phyloP scores from a whole-genome alignment of 2,113 vertebrate genomes.

The Gorsachius goisagi region DNA sequence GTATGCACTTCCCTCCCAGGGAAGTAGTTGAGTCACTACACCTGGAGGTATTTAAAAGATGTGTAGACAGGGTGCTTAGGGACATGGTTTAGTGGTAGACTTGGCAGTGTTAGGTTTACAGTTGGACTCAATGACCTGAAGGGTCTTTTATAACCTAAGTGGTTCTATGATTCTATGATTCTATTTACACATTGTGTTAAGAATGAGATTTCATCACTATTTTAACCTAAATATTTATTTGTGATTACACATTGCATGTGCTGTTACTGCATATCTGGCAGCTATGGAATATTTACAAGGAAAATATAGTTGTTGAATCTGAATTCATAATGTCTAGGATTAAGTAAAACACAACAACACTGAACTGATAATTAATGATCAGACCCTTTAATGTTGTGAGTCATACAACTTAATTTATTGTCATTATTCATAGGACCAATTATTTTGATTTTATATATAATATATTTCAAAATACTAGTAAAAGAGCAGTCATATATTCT shows the following conservation, averaged over 20 bases:
- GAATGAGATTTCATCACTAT: background rate
- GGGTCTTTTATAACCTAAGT: background rate
- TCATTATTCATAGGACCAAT: background rate
- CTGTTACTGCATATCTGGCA: background rate
- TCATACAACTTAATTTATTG: background rate
- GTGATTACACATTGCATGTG: background rate
- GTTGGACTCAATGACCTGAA: background rate
- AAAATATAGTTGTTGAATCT: background rate
- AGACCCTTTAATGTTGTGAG: background rate
- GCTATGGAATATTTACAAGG: background rate
- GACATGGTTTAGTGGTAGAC: background rate
- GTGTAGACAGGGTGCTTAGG: fast-evolving
- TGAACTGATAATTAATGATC: background rate
- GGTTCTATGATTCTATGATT: background rate
- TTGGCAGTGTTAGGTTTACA: background rate
- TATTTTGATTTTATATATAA: background rate
- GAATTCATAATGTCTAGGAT: background rate
- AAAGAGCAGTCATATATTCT: background rate
- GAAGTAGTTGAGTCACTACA: background rate
- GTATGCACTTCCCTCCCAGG: background rate
- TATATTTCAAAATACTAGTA: background rate
- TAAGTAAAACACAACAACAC: background rate
- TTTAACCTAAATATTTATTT: background rate
- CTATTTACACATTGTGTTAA: background rate
- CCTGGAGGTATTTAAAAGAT: background rate